These are phyloP conservation scores for Tromatobia lineatoria DNA, from an alignment of 2,888 invertebrate species.

Conservation along the genomic window DNA sequence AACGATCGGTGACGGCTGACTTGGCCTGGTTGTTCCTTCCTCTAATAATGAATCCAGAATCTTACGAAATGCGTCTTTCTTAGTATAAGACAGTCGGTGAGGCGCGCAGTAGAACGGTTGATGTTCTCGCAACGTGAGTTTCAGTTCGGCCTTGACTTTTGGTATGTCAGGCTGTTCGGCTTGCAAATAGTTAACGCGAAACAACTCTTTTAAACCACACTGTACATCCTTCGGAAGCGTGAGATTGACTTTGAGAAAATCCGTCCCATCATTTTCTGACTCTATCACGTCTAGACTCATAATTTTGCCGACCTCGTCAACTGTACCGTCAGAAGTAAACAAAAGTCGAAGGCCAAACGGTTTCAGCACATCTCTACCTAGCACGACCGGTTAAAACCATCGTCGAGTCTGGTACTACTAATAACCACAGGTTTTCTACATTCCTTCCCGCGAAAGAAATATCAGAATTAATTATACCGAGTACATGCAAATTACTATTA, in stretches of 20 bases:
- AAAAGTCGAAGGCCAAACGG: conserved; percentile 34
- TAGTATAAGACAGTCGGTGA: conserved; percentile 60
- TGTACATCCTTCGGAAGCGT: conserved; percentile 28
- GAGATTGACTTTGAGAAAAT: conserved; percentile 36
- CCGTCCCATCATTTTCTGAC: neutral
- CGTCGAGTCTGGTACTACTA: conserved; percentile 13
- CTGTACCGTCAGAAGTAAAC: neutral
- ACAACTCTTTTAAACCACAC: conserved; percentile 40
- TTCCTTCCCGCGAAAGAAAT: neutral
- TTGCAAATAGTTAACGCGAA: conserved; percentile 53
- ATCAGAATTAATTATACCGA: neutral
- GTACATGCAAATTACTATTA: conserved; percentile 21
- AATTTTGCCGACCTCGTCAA: conserved; percentile 2
- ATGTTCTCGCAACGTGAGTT: conserved; percentile 50
- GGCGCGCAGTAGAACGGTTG: conserved; percentile 61
- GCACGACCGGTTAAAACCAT: conserved; percentile 15
- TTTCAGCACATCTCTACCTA: conserved; percentile 37
- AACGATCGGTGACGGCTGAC: conserved; percentile 60
- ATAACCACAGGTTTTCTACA: conserved; percentile 2
- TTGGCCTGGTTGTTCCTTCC: conserved; percentile 53
- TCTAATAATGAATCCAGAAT: conserved; percentile 64
- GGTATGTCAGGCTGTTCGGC: conserved; percentile 47
- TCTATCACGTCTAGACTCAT: conserved; percentile 38
- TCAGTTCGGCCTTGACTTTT: conserved; percentile 49
- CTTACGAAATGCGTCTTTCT: conserved; percentile 55